phyloP scores from a whole-genome alignment of 2,888 invertebrate genomes.

The Heliconius ethilla region DNA sequence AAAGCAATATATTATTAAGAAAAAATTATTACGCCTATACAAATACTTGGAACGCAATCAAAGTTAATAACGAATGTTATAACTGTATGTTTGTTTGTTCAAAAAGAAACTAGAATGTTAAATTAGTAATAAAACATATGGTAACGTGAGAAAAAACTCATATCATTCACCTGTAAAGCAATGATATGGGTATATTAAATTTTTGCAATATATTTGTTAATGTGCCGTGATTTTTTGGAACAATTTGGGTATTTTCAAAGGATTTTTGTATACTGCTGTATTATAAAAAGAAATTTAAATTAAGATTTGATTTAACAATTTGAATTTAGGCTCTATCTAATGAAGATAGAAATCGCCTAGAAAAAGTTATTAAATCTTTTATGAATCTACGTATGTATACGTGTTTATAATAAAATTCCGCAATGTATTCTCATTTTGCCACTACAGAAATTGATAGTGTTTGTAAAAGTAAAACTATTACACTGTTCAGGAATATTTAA shows the following conservation, averaged over 20 bases:
- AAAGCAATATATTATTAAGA: neutral
- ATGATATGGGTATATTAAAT: constrained; percentile 56
- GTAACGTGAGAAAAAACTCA: constrained; percentile 54
- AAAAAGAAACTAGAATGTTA: constrained; percentile 25
- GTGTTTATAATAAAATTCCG: too few species aligned
- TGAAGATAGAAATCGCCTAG: neutral
- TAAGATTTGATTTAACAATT: too few species aligned
- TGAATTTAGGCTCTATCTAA: too few species aligned
- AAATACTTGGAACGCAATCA: constrained; percentile 24
- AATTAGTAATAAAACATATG: constrained; percentile 28
- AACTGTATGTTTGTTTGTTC: constrained; percentile 30
- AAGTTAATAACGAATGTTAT: constrained; percentile 23
- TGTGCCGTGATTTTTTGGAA: neutral
- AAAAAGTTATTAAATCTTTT: neutral
- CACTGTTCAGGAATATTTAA: neutral
- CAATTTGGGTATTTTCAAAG: neutral
- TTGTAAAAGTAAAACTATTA: neutral
- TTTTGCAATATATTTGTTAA: constrained; percentile 52
- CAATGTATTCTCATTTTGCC: neutral
- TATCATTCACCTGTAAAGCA: constrained; percentile 50
- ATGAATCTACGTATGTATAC: neutral
- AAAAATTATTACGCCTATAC: constrained; percentile 1
- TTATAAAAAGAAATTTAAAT: neutral
- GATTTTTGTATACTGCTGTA: neutral
- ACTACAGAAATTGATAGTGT: neutral